Evolutionary conservation across 2,113 vertebrate species (phyloP).

Genomic region (Apodemus speciosus): DNA sequence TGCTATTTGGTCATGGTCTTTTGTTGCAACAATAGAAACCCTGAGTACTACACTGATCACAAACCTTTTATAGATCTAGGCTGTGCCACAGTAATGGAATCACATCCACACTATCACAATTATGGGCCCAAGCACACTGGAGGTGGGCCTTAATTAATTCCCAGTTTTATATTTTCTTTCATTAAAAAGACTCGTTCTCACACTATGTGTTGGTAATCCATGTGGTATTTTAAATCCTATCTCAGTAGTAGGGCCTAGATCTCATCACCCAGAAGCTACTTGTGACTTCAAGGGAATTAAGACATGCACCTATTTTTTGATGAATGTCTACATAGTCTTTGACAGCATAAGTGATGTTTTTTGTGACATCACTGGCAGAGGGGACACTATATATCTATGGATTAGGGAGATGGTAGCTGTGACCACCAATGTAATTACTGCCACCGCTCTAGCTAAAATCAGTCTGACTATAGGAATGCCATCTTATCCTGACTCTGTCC

Average conservation of each 20-base stretch:
- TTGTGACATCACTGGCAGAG: not conserved
- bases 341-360: not conserved
- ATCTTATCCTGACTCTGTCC: not conserved
- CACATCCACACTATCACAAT: not conserved
- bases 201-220: not conserved
- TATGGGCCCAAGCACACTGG: not conserved
- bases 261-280: not conserved
- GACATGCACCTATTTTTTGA: not conserved
- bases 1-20: not conserved
- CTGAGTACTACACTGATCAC: not conserved
- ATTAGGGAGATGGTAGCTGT: not conserved
- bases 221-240: not conserved
- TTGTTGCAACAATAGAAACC: not conserved
- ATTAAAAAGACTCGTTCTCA: not conserved
- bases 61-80: not conserved
- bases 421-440: not conserved
- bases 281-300: not conserved
- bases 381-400: not conserved
- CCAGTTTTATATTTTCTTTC: not conserved
- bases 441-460: not conserved
- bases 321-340: not conserved
- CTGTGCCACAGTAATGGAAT: not conserved
- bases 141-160: not conserved
- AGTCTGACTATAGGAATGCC: not conserved
- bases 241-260: not conserved